A percentile compares a stretch with the other conserved stretches of the same genome.
Evolutionary conservation across 2,797 vertebrate species (phyloP).

Genomic region (Calcarius lapponicus): DNA sequence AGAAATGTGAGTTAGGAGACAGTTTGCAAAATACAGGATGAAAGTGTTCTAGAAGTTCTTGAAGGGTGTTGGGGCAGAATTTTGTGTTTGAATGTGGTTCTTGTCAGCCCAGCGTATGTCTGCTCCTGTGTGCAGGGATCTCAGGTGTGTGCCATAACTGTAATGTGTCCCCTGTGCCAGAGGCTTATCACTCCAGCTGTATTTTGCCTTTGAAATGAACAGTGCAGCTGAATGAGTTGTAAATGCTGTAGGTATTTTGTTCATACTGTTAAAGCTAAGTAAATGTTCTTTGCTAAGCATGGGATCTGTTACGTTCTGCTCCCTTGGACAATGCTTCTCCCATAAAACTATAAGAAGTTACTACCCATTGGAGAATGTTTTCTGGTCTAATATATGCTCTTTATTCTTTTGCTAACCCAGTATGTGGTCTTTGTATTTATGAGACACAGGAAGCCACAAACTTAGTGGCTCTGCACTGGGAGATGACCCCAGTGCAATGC

Average conservation of each 20-base stretch:
- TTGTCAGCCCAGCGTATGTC: not conserved
- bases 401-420: not conserved
- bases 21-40: not conserved
- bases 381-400: not conserved
- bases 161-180: not conserved
- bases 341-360: not conserved
- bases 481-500: rapidly evolving
- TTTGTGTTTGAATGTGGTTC: not conserved
- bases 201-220: not conserved
- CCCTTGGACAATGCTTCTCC: not conserved
- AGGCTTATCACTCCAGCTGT: not conserved
- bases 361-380: not conserved
- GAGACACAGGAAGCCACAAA: not conserved
- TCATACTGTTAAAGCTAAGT: not conserved
- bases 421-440: not conserved
- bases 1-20: not conserved
- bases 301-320: not conserved
- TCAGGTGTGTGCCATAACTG: not conserved
- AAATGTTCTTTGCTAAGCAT: not conserved
- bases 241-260: not conserved
- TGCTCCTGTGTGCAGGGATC: not conserved
- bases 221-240: not conserved
- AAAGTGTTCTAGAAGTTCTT: not conserved
- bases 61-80: not conserved
- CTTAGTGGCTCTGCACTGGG: not conserved